Conservation (phyloP, 1,140 invertebrate genomes). For the Zeugodacus cucurbitae region DNA sequence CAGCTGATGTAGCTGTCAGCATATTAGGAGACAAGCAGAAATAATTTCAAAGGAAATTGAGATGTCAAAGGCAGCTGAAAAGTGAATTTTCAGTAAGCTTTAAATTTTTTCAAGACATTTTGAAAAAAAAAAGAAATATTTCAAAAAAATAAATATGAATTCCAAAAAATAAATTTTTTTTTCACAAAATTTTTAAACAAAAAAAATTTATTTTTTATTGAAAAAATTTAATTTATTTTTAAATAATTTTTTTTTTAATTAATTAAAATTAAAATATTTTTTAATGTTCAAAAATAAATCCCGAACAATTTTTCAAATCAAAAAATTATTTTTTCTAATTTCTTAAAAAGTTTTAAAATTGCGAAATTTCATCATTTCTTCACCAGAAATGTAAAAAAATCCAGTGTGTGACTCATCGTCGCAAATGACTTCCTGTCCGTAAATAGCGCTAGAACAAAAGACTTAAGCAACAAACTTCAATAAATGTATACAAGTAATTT, state of each 20-base stretch:
- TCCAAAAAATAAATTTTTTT: neutral
- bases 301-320: too few relatives aligned
- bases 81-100: neutral
- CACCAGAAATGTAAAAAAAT: too few relatives aligned
- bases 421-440: neutral
- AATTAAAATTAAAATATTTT: too few relatives aligned
- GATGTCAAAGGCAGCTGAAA: too few relatives aligned
- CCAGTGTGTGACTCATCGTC: neutral
- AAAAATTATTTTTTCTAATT: neutral
- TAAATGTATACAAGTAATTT: neutral
- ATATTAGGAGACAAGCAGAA: neutral
- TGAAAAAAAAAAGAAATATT: neutral
- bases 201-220: neutral
- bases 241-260: neutral
- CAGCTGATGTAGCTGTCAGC: neutral
- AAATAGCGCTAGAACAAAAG: neutral
- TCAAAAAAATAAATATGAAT: neutral
- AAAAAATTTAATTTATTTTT: too few relatives aligned
- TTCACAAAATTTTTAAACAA: neutral
- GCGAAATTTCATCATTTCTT: neutral
- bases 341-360: too few relatives aligned
- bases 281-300: too few relatives aligned
- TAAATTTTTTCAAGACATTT: neutral
- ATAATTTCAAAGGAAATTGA: too few relatives aligned
- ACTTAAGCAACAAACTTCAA: constrained; percentile 17